Base-by-base conservation (phyloP, 2,888 invertebrate genomes). In the Pristionchus maxplancki region DNA sequence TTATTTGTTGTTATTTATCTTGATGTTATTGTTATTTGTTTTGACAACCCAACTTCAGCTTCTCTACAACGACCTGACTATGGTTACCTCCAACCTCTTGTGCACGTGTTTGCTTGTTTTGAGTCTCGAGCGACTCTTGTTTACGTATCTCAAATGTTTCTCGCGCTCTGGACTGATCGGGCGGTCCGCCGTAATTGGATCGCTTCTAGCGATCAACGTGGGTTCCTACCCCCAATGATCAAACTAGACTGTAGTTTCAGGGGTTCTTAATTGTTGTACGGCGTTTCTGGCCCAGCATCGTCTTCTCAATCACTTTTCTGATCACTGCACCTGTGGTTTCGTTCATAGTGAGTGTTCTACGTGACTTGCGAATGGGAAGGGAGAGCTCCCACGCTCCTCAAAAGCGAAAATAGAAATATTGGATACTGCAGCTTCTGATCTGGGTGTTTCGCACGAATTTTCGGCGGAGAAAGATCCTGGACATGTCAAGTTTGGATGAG, bases 81-180 rank as follows among this genome's bases (percentile, higher is more conserved):
- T 74, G 71, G 17, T 74, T 20, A 74, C 71, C n/a, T 40, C 40
- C 0, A 74, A 74, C 40, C 71, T 74, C 11, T 40, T 74, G 40
- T 74, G 71, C 71, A 74, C 71, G 40, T 74, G 31, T 8, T 9
- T 74, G 40, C 40, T 74, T 37, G 40, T 74, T 74, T 40, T 74
- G 37, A 74, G 71, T 24, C 20, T 37, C 24, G 71, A 74, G 24
- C 71, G 71, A 24, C 34, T 74, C 9, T 4, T 74, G 3, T 24
- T 20, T 24, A 74, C 71, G 31, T 17, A 64, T 34, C 13, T 64
- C 64, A 64, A 64, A 31, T 31, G 31, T 64, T 64, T 31, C 34
- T 64, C 64, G 31, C 1, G 64, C 11, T 15, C 13, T 31, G 31
- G 64, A 9, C n/a, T 64, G 31, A 64, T 64, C 20, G 64, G 71